Base-by-base conservation (phyloP, 2,888 invertebrate genomes). In the Lepetodrilus schrolli region DNA sequence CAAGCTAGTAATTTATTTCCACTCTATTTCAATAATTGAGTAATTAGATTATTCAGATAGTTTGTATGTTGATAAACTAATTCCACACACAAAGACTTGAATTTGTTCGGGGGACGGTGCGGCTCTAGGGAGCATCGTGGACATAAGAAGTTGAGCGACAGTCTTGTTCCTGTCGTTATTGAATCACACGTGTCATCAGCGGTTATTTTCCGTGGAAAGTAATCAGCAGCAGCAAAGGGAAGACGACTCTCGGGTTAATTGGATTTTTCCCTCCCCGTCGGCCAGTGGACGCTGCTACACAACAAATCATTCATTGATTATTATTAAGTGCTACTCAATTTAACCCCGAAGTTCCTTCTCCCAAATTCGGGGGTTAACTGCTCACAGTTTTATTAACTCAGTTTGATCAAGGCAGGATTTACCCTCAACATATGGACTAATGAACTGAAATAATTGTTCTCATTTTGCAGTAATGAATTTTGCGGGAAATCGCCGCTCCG, bases 41-140 rank as follows among this genome's bases (percentile, higher is more conserved):
- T 80, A 82, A 84, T 82, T 78, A 66, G 80, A 84, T 84, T 84
- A 80, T 76, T 69, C 75, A 65, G 77, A 79, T 81, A 83, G 84
- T 82, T 84, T 82, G 81, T 81, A 79, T 77, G 81, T 80, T 80
- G 82, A 83, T 84, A 83, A 83, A 84, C 79, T 79, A 82, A 83
- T 83, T 81, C 75, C 70, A 66, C 69, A 74, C 76, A 82, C 83
- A 82, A 82, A 76, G 74, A 65, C 68, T 38, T 75, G 75, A 80
- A 81, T 82, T 83, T 82, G 78, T 75, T 65, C 70, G 71, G 74
- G 74, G 58, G 43, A 47, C 49, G 20, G 34, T 23, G 66, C 36
- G 70, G 58, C 72, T 72, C 69, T 43, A 65, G 70, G 73, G 66
- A 73, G 43, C 26, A 38, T 48, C 30, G 49, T 38, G 66, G 69